A percentile compares a stretch with the other conserved stretches of the same genome.
These are phyloP conservation scores for Tetragnatha versicolor DNA, from an alignment of 1,140 invertebrate species.

Conservation along the genomic window DNA sequence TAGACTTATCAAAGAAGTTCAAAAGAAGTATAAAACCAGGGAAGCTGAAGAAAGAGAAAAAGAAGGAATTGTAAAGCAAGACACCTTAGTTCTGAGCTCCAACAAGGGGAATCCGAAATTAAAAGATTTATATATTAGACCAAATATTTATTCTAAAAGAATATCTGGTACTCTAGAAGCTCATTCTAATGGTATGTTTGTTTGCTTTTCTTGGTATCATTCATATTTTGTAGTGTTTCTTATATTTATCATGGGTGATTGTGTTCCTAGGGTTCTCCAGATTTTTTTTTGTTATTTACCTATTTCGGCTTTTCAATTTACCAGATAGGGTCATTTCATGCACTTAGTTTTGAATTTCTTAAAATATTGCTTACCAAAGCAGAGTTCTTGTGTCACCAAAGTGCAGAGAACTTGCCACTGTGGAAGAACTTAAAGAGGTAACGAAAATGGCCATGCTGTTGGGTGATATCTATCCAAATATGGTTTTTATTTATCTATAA, in stretches of 20 bases:
- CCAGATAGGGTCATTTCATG: background rate
- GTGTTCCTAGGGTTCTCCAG: background rate
- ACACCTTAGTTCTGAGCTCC: slow-evolving; percentile 92
- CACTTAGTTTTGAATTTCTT: slow-evolving; percentile 9
- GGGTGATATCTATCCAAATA: too few species aligned
- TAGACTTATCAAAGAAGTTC: slow-evolving; percentile 97
- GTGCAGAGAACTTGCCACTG: too few species aligned
- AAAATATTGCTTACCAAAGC: background rate
- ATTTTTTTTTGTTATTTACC: background rate
- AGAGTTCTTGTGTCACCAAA: too few species aligned
- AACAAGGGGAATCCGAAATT: slow-evolving; percentile 98
- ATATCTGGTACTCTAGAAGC: slow-evolving; percentile 92
- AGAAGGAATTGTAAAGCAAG: slow-evolving; percentile 96
- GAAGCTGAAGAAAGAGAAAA: slow-evolving; percentile 99
- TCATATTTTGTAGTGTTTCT: background rate
- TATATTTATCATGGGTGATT: background rate
- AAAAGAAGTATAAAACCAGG: slow-evolving; percentile 97
- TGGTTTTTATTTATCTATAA: too few species aligned
- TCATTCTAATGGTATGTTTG: slow-evolving; percentile 84
- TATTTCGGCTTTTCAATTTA: background rate
- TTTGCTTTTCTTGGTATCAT: background rate
- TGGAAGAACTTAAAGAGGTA: too few species aligned
- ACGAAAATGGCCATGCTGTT: too few species aligned
- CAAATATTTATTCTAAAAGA: slow-evolving; percentile 93
- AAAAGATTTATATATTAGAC: slow-evolving; percentile 98